Evolutionary conservation across 2,797 vertebrate species (phyloP), one percentile per base, ranked within the genome.

Genomic region (Nannoperca australis): DNA sequence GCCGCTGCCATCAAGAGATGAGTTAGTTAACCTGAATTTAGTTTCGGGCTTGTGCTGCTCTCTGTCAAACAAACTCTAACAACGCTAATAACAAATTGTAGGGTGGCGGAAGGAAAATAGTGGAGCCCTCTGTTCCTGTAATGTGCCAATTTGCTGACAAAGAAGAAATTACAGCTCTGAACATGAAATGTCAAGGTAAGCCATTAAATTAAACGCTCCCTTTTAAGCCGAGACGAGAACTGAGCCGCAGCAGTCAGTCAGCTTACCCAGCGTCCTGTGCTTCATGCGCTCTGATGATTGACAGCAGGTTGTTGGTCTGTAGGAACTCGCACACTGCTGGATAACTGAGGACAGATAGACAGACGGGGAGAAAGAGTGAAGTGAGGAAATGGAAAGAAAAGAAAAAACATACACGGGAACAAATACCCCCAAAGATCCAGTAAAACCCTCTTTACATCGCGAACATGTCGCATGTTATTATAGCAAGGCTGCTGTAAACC

Each of bases 271-370:
- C 98, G 8, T 99, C 98, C 89, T 99, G 98, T 78, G 98, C 98
- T 95, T 99, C 98, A 8, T 99, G 98, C 77, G 98, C 98, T 95
- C 98, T 96, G 85, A 99, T 98, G 94, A 99, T 97, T 82, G 98
- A 99, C 95, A 99, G 96, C 93, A 99, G 95, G 93, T 99, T 99
- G 96, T 99, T 99, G 94, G 98, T 97, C 95, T 99, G 98, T 93
- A 99, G 94, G 92, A 99, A 99, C 94, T 99, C 98, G 85, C 98
- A 99, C 81, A 99, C 98, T 76, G 98, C 98, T 6, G 98, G 97
- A 90, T 99, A 99, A 95, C 98, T 99, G 87, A 22, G 32, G 64
- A 70, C 65, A 77, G 13, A 81, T 2, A 68, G 10, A 81, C 38
- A 56, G 5, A 64, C 11, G 27, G 7, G 18, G 36, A 64, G 34